Conservation (phyloP, 2,113 vertebrate species). For the Leucosticte australis region DNA sequence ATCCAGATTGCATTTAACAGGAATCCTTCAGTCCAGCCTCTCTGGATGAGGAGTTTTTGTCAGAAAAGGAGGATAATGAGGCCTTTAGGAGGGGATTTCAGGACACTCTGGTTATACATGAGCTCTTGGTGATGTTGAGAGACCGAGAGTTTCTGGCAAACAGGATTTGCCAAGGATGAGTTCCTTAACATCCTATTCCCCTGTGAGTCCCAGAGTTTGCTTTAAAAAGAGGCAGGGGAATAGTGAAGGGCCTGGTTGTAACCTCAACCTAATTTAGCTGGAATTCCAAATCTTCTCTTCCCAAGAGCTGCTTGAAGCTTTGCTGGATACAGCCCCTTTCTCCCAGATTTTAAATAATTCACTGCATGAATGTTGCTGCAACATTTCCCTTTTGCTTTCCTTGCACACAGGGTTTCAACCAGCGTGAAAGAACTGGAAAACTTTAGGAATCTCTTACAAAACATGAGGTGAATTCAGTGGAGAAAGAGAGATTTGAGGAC, state of each 20-base stretch:
- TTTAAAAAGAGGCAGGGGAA: neutral
- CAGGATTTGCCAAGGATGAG: neutral
- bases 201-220: neutral
- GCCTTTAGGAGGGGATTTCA: neutral
- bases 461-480: constrained; percentile 48
- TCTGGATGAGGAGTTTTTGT: neutral
- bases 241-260: neutral
- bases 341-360: neutral
- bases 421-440: constrained; percentile 89
- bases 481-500: neutral
- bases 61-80: neutral
- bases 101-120: rapidly evolving
- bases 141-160: neutral
- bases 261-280: neutral
- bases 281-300: neutral
- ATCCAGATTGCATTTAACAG: neutral
- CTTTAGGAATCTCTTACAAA: constrained; percentile 80
- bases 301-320: neutral
- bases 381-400: neutral
- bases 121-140: neutral
- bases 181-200: neutral
- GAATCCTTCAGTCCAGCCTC: neutral
- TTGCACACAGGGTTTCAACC: constrained; percentile 86
- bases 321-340: neutral
- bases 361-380: rapidly evolving